Percentiles rank a stretch among this genome's conserved stretches.
Evolutionary conservation across 2,797 vertebrate genomes (phyloP).

Genomic region (Philypnodon macrostomus): DNA sequence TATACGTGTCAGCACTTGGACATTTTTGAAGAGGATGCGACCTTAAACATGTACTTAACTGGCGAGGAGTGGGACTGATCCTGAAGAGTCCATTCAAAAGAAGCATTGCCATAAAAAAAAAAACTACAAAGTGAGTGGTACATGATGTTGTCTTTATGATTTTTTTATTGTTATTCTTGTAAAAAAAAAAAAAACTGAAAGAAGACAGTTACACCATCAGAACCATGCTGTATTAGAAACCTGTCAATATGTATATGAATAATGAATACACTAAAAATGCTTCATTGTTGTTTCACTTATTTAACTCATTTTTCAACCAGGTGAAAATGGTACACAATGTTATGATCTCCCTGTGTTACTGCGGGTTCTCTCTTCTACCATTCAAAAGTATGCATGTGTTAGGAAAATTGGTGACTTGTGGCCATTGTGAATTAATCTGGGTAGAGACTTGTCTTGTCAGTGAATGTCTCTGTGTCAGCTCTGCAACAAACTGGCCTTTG

Average conservation of each 20-base stretch:
- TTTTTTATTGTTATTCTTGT: constrained; percentile 82
- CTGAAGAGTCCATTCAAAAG: constrained; percentile 67
- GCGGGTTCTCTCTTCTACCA: too few species aligned
- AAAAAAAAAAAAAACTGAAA: constrained; percentile 70
- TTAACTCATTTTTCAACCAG: constrained; percentile 41
- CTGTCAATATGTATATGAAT: constrained; percentile 84
- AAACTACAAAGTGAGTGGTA: constrained; percentile 71
- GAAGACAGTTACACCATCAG: constrained; percentile 74
- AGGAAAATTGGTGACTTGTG: too few species aligned
- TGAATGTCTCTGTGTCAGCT: too few species aligned
- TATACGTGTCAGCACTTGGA: constrained; percentile 7
- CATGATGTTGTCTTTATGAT: constrained; percentile 77
- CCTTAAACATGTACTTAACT: constrained; percentile 47
- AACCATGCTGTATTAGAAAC: constrained; percentile 81
- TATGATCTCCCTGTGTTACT: too few species aligned
- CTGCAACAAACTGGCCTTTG: too few species aligned
- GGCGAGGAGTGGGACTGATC: constrained; percentile 39
- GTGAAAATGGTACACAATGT: too few species aligned
- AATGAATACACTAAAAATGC: constrained; percentile 81
- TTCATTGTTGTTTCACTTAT: constrained; percentile 50
- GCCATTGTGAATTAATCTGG: too few species aligned
- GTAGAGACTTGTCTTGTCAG: too few species aligned
- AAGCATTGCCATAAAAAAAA: constrained; percentile 74
- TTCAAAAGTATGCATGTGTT: too few species aligned
- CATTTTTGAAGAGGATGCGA: constrained; percentile 24